These are phyloP conservation scores for Aproaerema taeniolella DNA, from an alignment of 2,888 invertebrate species.

Conservation along the genomic window DNA sequence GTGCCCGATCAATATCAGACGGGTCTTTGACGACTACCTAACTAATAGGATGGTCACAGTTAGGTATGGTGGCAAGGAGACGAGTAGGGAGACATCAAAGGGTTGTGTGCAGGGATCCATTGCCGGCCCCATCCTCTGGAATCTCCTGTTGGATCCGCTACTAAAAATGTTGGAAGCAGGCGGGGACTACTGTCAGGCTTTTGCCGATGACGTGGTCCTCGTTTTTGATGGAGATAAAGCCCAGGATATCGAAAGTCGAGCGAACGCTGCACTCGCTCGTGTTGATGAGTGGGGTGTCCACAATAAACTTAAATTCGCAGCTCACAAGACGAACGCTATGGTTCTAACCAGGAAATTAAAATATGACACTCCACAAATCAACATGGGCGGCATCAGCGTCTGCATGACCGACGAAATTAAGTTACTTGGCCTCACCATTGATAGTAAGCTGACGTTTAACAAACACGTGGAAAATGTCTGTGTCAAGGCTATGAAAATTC, in stretches of 20 bases:
- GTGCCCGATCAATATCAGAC: too few species aligned
- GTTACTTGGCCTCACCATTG: neutral
- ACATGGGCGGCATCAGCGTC: neutral
- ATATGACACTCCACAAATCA: too few species aligned
- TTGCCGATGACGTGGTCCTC: constrained; percentile 14
- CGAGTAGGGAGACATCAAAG: too few species aligned
- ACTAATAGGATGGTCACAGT: too few species aligned
- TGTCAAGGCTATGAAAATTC: constrained; percentile 10
- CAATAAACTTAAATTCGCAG: neutral
- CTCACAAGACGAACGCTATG: neutral
- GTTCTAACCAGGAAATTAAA: neutral
- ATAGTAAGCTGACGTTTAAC: constrained; percentile 9
- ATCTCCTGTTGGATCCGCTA: too few species aligned
- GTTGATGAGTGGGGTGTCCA: neutral
- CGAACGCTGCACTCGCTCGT: neutral
- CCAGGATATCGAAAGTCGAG: neutral
- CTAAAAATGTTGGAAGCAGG: too few species aligned
- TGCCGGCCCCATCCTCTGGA: too few species aligned
- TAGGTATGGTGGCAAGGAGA: too few species aligned
- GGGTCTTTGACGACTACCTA: too few species aligned
- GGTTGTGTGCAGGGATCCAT: too few species aligned
- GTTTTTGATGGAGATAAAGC: neutral
- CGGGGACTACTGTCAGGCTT: too few species aligned
- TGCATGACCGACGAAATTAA: constrained; percentile 2
- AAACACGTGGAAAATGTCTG: constrained; percentile 4